Percentiles rank a stretch among this genome's conserved stretches.
phyloP scores from a whole-genome alignment of 1,140 invertebrate species.

The Lepidostoma basale region DNA sequence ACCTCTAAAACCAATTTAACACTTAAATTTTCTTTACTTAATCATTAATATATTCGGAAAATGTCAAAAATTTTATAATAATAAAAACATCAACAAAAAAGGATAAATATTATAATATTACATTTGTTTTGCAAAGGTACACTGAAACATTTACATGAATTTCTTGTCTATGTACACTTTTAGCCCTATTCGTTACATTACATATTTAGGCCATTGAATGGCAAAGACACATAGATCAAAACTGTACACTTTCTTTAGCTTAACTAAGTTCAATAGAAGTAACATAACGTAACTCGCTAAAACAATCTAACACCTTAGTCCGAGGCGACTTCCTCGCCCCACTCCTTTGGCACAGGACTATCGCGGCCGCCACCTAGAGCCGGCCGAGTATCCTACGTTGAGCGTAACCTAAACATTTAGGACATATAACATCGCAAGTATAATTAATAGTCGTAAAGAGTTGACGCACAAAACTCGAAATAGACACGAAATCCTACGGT shows the following conservation, averaged over 20 bases:
- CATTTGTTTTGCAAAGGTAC: slow-evolving; percentile 43
- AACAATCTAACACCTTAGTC: slow-evolving; percentile 22
- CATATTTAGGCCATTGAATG: slow-evolving; percentile 45
- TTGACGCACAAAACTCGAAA: slow-evolving; percentile 6
- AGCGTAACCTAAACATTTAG: slow-evolving; percentile 28
- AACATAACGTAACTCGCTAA: slow-evolving; percentile 35
- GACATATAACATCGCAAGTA: slow-evolving; percentile 26
- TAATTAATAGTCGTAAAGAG: not conserved
- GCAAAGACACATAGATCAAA: slow-evolving; percentile 47
- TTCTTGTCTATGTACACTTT: slow-evolving; percentile 43
- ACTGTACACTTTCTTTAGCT: slow-evolving; percentile 43
- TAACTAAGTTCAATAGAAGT: slow-evolving; percentile 34
- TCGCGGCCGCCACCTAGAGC: no score
- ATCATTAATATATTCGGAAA: slow-evolving; percentile 32
- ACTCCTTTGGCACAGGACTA: not conserved
- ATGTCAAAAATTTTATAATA: slow-evolving; percentile 37
- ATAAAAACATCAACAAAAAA: slow-evolving; percentile 45
- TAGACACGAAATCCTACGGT: slow-evolving; percentile 7
- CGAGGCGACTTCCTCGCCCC: not conserved
- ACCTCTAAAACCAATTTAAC: no score
- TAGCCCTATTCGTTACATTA: slow-evolving; percentile 36
- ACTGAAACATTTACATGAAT: slow-evolving; percentile 44
- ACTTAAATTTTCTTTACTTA: slow-evolving; percentile 22
- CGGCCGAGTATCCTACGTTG: no score
- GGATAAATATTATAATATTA: slow-evolving; percentile 45